Evolutionary conservation across 2,888 invertebrate genomes (phyloP).

Genomic region (Sesia bembeciformis): DNA sequence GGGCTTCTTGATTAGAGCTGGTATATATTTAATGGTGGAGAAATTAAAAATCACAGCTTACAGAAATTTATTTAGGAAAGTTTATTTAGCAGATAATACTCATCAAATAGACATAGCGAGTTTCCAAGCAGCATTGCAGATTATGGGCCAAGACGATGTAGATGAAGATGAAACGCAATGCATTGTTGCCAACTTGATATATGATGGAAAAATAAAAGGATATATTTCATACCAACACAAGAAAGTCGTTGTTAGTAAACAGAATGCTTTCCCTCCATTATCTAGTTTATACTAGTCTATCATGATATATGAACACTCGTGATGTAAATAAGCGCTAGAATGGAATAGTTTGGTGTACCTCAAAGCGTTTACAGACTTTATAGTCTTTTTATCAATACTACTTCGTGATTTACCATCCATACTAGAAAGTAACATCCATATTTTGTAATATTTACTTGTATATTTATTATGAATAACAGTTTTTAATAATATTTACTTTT

Average conservation of each 20-base stretch:
- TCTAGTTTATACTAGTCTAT: constrained; percentile 69
- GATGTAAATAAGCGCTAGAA: no score
- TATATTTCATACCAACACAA: constrained; percentile 98
- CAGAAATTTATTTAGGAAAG: constrained; percentile 96
- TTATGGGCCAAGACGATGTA: constrained; percentile 88
- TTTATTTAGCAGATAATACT: constrained; percentile 81
- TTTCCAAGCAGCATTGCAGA: constrained; percentile 86
- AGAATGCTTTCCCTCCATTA: constrained; percentile 93
- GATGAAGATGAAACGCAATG: constrained; percentile 97
- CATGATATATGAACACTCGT: neutral
- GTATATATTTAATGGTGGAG: constrained; percentile 98
- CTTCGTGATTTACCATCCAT: no score
- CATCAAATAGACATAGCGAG: constrained; percentile 93
- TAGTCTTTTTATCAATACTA: no score
- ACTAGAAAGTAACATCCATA: no score
- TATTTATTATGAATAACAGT: no score
- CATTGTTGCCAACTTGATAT: constrained; percentile 96
- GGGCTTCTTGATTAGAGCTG: constrained; percentile 94
- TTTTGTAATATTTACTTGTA: no score
- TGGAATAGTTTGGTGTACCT: no score
- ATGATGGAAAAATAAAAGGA: constrained; percentile 97
- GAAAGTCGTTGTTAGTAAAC: constrained; percentile 97
- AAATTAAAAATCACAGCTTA: constrained; percentile 96
- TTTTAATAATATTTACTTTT: no score
- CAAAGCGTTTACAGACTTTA: no score